phyloP scores from a whole-genome alignment of 2,113 vertebrate genomes.

The Cyanistes caeruleus region DNA sequence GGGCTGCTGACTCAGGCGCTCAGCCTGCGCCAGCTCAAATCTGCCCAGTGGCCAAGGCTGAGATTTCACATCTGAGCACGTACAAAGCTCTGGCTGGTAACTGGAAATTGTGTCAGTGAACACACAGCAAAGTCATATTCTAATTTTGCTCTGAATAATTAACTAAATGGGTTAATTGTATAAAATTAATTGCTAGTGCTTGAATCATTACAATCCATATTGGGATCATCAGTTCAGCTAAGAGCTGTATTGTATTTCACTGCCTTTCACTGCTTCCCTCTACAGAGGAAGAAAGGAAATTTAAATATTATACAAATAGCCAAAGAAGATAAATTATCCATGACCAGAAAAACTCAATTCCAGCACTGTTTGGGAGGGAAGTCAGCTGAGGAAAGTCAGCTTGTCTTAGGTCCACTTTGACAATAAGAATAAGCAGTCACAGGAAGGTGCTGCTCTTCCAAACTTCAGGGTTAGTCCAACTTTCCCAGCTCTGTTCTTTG shows the following conservation, averaged over 20 bases:
- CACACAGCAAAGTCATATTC: not conserved
- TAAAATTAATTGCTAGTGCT: not conserved
- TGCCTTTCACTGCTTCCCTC: not conserved
- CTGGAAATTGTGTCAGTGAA: not conserved
- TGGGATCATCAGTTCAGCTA: not conserved
- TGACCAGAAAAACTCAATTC: not conserved
- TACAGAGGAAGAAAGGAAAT: not conserved
- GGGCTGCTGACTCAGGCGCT: not conserved
- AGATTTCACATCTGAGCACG: not conserved
- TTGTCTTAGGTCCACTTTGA: not conserved
- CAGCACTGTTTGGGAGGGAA: not conserved
- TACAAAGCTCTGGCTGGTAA: not conserved
- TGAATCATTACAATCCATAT: not conserved
- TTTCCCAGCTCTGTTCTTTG: not conserved
- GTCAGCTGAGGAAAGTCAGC: not conserved
- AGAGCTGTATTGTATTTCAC: not conserved
- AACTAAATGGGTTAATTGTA: not conserved
- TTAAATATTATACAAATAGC: not conserved
- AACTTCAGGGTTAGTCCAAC: not conserved
- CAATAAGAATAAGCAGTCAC: not conserved
- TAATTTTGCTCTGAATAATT: constrained; percentile 19
- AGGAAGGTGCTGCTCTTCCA: not conserved
- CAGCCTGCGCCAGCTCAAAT: accelerated
- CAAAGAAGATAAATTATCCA: not conserved
- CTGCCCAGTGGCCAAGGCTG: not conserved